Conservation (phyloP, 2,888 invertebrate species). For the Hirtodrosophila histrioides region DNA sequence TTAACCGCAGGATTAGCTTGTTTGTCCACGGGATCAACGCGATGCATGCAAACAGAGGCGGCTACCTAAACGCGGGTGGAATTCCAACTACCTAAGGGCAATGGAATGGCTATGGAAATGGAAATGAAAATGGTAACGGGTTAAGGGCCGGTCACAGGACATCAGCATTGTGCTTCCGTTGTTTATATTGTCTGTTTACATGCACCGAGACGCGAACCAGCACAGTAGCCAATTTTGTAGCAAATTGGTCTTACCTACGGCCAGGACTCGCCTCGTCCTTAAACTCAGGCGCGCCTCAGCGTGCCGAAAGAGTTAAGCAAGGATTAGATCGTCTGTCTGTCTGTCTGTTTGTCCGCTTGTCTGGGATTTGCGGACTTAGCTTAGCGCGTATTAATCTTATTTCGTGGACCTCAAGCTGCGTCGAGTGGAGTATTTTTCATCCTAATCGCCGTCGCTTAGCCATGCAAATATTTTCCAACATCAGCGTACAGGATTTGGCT, state of each 20-base stretch:
- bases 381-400: conserved; percentile 74
- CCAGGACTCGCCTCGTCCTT: conserved; percentile 39
- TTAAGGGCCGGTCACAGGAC: conserved; percentile 39
- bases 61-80: conserved; percentile 42
- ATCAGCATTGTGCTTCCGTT: conserved; percentile 63
- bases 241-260: conserved; percentile 81
- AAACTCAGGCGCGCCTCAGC: not conserved
- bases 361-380: conserved; percentile 55
- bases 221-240: conserved; percentile 75
- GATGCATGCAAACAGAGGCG: conserved; percentile 66
- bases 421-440: conserved; percentile 33
- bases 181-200: conserved; percentile 74
- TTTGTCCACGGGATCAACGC: conserved; percentile 78
- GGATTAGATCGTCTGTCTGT: conserved; percentile 53
- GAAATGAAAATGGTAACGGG: conserved; percentile 41
- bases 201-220: conserved; percentile 19
- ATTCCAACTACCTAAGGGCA: conserved; percentile 21
- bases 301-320: conserved; percentile 70
- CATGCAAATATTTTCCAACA: conserved; percentile 78
- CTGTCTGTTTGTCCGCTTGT: conserved; percentile 5
- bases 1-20: conserved; percentile 84
- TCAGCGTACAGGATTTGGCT: conserved; percentile 54
- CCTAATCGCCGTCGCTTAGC: conserved; percentile 76
- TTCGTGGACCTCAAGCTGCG: conserved; percentile 56
- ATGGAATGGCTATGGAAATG: conserved; percentile 3